Conservation (phyloP, 2,888 invertebrate genomes). For the Drosophila helvetica region DNA sequence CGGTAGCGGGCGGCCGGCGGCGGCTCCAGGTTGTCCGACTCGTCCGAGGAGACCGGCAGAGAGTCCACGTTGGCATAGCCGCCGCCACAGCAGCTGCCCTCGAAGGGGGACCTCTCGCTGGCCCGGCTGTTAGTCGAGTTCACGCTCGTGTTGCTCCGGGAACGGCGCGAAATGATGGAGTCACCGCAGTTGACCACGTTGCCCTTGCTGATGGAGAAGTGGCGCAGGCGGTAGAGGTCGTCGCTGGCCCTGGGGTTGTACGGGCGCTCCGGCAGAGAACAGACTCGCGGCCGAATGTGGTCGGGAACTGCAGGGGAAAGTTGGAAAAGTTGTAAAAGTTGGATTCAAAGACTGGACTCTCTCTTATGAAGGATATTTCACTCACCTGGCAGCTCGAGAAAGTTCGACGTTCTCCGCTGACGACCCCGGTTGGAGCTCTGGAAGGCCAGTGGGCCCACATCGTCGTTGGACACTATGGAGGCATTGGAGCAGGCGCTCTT, state of each 20-base stretch:
- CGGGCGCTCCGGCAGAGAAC: constrained; percentile 93
- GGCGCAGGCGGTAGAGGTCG: constrained; percentile 92
- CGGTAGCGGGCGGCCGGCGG: constrained; percentile 86
- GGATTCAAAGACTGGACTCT: background rate
- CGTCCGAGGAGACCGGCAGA: constrained; percentile 89
- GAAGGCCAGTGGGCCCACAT: constrained; percentile 92
- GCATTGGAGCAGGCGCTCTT: constrained; percentile 88
- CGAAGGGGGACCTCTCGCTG: constrained; percentile 93
- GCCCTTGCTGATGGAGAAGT: constrained; percentile 94
- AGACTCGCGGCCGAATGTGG: constrained; percentile 92
- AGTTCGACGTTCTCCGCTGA: constrained; percentile 93
- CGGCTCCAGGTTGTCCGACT: constrained; percentile 87
- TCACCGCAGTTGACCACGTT: constrained; percentile 95
- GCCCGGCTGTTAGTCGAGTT: constrained; percentile 93
- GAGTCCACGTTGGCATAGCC: constrained; percentile 92
- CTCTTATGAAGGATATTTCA: background rate
- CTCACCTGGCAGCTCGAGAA: constrained; percentile 93
- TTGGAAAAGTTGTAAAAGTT: too few relatives aligned
- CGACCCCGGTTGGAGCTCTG: constrained; percentile 90
- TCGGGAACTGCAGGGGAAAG: constrained; percentile 88
- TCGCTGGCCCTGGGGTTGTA: constrained; percentile 93
- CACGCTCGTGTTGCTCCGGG: constrained; percentile 94
- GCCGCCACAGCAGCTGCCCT: constrained; percentile 93
- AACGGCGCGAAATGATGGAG: constrained; percentile 93
- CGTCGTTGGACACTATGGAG: constrained; percentile 89